These are phyloP conservation scores for Tachysurus fulvidraco DNA, from an alignment of 2,113 vertebrate genomes.

Conservation along the genomic window DNA sequence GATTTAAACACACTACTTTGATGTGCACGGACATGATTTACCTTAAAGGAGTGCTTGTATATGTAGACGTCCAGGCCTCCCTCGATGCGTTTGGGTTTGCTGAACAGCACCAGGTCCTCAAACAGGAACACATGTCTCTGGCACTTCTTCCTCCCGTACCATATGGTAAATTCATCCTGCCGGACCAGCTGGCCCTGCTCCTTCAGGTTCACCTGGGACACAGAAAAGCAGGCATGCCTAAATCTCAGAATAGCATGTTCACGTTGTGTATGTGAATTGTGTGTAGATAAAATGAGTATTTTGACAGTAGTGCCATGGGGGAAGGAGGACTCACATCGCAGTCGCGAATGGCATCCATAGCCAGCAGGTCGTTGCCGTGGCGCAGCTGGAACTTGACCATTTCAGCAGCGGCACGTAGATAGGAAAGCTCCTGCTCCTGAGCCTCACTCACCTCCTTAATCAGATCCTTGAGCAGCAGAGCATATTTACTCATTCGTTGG, in stretches of 20 bases:
- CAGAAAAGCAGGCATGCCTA: neutral
- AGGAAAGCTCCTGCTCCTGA: constrained; percentile 83
- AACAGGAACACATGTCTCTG: constrained; percentile 84
- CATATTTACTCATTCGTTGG: constrained; percentile 96
- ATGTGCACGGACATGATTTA: constrained; percentile 47
- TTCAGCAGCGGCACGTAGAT: constrained; percentile 85
- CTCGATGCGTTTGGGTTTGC: constrained; percentile 82
- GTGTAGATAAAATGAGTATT: neutral
- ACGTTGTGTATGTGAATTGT: no score
- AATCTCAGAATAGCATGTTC: neutral
- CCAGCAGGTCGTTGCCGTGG: constrained; percentile 93
- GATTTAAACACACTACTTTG: neutral
- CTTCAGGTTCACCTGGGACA: constrained; percentile 82
- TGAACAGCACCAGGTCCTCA: constrained; percentile 85
- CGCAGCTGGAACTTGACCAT: constrained; percentile 95
- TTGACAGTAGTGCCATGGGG: neutral
- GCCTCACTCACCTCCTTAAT: constrained; percentile 86
- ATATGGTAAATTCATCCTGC: constrained; percentile 82
- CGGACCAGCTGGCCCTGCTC: constrained; percentile 85
- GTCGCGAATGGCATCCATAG: constrained; percentile 94
- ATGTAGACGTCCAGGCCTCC: constrained; percentile 78
- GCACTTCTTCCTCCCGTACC: constrained; percentile 77
- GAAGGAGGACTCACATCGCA: constrained; percentile 81
- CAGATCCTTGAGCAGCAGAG: constrained; percentile 90
- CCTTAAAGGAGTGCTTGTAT: constrained; percentile 87